Evolutionary conservation across 2,888 invertebrate species (phyloP), one percentile per base, ranked within the genome.

Genomic region (Erpobdella octoculata): DNA sequence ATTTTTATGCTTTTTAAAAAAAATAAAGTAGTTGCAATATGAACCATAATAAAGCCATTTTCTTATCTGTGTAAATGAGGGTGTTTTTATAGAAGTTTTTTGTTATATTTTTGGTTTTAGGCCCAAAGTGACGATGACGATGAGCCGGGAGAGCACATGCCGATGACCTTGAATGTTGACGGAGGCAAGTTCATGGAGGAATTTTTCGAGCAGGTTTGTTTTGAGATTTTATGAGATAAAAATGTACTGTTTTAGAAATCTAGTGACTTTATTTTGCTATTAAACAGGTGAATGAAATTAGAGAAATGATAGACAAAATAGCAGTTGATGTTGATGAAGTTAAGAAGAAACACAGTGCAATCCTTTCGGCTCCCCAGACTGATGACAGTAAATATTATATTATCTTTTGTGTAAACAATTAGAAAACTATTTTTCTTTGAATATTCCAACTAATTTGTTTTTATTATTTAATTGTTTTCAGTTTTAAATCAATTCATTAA

Each of bases 221-320:
- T 9, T 8, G n/a, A 28, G 62, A 33, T 12, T 9, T 6, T 62
- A 33, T 62, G 35, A 62, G 33, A 62, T 66, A 38, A 21, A 3
- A 38, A 37, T 66, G 4, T 25, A 8, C 15, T 66, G n/a, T 12
- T 66, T 66, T n/a, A 38, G 2, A 15, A 33, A 62, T 62, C 31
- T 33, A 31, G 6, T 37, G 38, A 65, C n/a, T 36, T 6, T 25
- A 65, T 62, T 64, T 64, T 41, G 21, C 33, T 31, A 9, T 15
- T 64, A 33, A 15, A 25, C 84, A 93, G 92, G 96, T 97, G 86
- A 97, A 98, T 86, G 97, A 98, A 87, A 97, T 98, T 85, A 90
- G 97, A 81, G 94, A 93, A 86, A 97, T 96, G 92, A 97, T 98
- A 88, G 97, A 98, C 86, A 93, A 93, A 88, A 97, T 99, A 84